Evolutionary conservation across 2,888 invertebrate genomes (phyloP).

Genomic region (Pseudoips prasinana): DNA sequence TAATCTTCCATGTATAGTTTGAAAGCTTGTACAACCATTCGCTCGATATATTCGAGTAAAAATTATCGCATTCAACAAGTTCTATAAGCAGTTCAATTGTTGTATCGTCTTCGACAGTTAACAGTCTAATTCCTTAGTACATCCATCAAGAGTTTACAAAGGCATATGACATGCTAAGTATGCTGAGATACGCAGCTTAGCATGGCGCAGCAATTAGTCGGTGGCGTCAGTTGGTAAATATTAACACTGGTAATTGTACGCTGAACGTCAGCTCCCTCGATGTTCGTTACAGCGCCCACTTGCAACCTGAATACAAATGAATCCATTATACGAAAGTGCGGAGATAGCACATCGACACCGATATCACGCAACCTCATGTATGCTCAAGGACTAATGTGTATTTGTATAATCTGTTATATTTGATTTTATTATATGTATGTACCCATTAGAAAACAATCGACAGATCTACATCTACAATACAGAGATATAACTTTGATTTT

Average conservation of each 20-base stretch:
- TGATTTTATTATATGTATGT: not conserved
- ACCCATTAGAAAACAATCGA: too few relatives aligned
- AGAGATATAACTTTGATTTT: too few relatives aligned
- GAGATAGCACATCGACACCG: slow-evolving; percentile 63
- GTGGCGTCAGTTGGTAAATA: slow-evolving; percentile 78
- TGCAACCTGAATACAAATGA: slow-evolving; percentile 79
- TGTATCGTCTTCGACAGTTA: slow-evolving; percentile 2
- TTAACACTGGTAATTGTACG: slow-evolving; percentile 79
- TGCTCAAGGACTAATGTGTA: slow-evolving; percentile 51
- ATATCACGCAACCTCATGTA: slow-evolving; percentile 59
- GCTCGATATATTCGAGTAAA: too few relatives aligned
- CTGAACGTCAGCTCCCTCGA: slow-evolving; percentile 71
- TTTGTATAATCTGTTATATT: slow-evolving; percentile 27
- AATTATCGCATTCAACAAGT: slow-evolving; percentile 7
- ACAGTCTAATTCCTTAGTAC: slow-evolving; percentile 7
- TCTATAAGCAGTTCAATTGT: slow-evolving; percentile 1
- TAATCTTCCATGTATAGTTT: too few relatives aligned
- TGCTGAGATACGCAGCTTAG: slow-evolving; percentile 37
- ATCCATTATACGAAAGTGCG: slow-evolving; percentile 74
- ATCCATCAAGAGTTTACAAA: slow-evolving; percentile 12
- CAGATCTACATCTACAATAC: too few relatives aligned
- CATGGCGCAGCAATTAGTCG: slow-evolving; percentile 69
- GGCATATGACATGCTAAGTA: slow-evolving; percentile 17
- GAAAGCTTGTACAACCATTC: too few relatives aligned
- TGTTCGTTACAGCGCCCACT: slow-evolving; percentile 77